Conservation (phyloP, 1,140 invertebrate genomes). For the Papilio polytes region DNA sequence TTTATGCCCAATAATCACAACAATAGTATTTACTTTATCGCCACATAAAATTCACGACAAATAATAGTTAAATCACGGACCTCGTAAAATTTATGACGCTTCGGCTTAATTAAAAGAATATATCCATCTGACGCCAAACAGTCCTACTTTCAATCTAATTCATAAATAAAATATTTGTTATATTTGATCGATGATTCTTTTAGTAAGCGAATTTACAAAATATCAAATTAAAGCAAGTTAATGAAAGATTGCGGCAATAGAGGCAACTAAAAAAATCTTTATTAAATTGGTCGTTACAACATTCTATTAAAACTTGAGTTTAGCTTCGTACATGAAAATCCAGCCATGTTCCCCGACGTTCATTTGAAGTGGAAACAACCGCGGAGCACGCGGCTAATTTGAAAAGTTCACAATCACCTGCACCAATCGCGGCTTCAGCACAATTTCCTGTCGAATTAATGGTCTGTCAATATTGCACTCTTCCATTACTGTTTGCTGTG, state of each 20-base stretch:
- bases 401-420: conserved; percentile 83
- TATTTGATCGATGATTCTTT: neutral
- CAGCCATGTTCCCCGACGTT: conserved; percentile 47
- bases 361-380: conserved; percentile 76
- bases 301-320: neutral
- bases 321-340: conserved; percentile 49
- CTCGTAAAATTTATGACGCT: conserved; percentile 82
- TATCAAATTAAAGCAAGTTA: neutral
- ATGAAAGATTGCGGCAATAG: too few relatives aligned
- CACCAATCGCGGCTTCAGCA: conserved; percentile 74
- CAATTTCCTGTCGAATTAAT: conserved; percentile 83
- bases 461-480: conserved; percentile 83
- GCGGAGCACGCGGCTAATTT: conserved; percentile 77
- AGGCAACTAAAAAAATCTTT: neutral
- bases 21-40: conserved; percentile 75
- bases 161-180: conserved; percentile 7
- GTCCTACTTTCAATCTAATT: conserved; percentile 13
- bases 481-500: conserved; percentile 80
- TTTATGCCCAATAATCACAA: conserved; percentile 52
- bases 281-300: neutral
- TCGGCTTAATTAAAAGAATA: conserved; percentile 83
- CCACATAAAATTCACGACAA: conserved; percentile 83
- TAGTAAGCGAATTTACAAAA: neutral
- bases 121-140: conserved; percentile 66
- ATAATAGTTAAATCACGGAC: conserved; percentile 83